Evolutionary conservation across 2,888 invertebrate genomes (phyloP).

Genomic region (Elgonia sp.): DNA sequence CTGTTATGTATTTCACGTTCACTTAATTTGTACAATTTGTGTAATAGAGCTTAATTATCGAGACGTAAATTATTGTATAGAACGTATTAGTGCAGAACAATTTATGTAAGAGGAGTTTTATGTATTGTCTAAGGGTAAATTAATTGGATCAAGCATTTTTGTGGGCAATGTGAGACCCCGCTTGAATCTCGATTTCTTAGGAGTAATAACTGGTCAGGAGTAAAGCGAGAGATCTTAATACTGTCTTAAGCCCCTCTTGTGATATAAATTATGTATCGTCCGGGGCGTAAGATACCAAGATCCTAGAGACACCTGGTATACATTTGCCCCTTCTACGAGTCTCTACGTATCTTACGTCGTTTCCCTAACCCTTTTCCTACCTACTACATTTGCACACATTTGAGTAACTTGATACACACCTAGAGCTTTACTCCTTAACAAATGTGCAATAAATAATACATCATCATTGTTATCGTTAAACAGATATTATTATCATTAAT

Average conservation of each 20-base stretch:
- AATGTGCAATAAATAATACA: constrained; percentile 63
- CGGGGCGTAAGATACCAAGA: constrained; percentile 86
- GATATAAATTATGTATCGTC: constrained; percentile 87
- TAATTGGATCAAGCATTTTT: constrained; percentile 76
- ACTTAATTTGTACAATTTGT: constrained; percentile 32
- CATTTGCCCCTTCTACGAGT: constrained; percentile 78
- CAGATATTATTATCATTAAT: background rate
- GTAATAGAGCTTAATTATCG: constrained; percentile 52
- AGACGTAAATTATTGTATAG: constrained; percentile 50
- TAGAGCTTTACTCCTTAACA: constrained; percentile 45
- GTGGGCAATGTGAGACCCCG: constrained; percentile 58
- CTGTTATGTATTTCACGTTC: constrained; percentile 14
- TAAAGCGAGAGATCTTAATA: constrained; percentile 85
- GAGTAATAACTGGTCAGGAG: constrained; percentile 79
- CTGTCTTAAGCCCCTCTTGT: constrained; percentile 86
- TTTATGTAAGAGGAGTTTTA: constrained; percentile 62
- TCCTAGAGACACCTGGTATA: constrained; percentile 86
- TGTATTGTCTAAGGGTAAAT: constrained; percentile 67
- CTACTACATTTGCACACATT: constrained; percentile 66
- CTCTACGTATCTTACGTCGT: constrained; percentile 70
- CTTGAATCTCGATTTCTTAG: constrained; percentile 77
- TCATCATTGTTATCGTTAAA: constrained; percentile 18
- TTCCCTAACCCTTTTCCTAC: constrained; percentile 73
- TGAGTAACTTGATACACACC: constrained; percentile 68
- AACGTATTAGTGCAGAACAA: constrained; percentile 52